Percentiles rank a stretch among this genome's conserved stretches.
phyloP scores from a whole-genome alignment of 53 echinoderm and acorn worm species.

The Holothuria scabra region DNA sequence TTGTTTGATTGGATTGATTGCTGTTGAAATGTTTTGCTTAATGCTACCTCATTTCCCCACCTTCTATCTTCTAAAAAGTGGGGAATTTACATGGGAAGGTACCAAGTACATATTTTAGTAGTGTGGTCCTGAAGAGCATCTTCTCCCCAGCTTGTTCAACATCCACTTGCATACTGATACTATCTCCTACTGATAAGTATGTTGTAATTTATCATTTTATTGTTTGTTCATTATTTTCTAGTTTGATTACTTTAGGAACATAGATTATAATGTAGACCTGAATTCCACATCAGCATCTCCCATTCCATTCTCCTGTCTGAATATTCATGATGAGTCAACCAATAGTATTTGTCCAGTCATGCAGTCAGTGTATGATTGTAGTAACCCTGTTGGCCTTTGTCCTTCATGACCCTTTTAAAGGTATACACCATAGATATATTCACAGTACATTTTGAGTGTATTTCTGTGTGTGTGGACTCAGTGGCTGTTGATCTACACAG shows the following conservation, averaged over 20 bases:
- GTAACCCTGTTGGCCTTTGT: constrained; percentile 40
- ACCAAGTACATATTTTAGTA: no score
- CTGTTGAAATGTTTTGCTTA: no score
- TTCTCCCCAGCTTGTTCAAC: no score
- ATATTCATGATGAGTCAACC: constrained; percentile 24
- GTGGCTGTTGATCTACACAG: no score
- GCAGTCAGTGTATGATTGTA: constrained; percentile 31
- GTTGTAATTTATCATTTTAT: constrained; percentile 25
- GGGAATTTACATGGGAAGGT: no score
- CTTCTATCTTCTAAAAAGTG: no score
- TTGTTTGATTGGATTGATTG: no score
- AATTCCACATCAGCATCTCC: constrained; percentile 41
- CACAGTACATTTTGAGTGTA: neutral
- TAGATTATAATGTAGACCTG: constrained; percentile 29
- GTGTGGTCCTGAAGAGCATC: no score
- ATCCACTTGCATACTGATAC: neutral
- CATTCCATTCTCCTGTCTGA: constrained; percentile 33
- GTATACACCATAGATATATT: neutral
- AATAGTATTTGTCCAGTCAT: constrained; percentile 36
- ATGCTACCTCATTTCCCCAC: no score
- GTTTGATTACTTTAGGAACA: constrained; percentile 36
- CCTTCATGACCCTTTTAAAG: constrained; percentile 39
- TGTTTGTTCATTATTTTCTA: constrained; percentile 34
- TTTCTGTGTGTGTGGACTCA: no score
- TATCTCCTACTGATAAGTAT: constrained; percentile 21